Conservation (phyloP, 1,140 invertebrate genomes). For the Cherax quadricarinatus region DNA sequence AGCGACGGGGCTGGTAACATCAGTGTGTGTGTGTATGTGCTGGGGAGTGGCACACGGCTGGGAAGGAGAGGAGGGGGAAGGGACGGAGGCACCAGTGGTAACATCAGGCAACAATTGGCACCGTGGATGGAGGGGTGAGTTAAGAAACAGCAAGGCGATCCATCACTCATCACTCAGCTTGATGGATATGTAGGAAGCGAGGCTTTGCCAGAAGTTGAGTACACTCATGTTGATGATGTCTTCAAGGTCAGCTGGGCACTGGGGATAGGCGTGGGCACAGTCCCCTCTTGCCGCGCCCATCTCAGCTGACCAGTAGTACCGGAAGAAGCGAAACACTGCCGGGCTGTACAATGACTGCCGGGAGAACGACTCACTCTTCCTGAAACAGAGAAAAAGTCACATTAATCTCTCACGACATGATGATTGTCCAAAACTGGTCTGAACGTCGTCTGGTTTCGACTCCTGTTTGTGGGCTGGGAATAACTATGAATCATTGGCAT, state of each 20-base stretch:
- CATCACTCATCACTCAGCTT: conserved; percentile 62
- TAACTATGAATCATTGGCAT: no score
- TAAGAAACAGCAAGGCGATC: neutral
- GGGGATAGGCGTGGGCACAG: conserved; percentile 44
- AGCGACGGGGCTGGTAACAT: conserved; percentile 62
- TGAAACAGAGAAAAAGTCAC: conserved; percentile 22
- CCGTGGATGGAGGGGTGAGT: neutral
- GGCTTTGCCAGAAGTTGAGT: conserved; percentile 61
- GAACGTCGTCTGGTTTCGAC: no score
- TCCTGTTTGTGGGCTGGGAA: no score
- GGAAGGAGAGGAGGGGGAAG: neutral
- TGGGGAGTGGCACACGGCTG: neutral
- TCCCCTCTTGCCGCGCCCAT: conserved; percentile 41
- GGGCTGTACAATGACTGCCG: conserved; percentile 13
- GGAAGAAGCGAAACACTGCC: conserved; percentile 58
- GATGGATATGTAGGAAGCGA: conserved; percentile 54
- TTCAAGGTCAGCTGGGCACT: conserved; percentile 47
- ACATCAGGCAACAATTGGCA: conserved; percentile 12
- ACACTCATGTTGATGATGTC: conserved; percentile 66
- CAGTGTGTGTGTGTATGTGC: neutral
- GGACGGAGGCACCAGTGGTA: conserved; percentile 10
- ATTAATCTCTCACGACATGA: neutral
- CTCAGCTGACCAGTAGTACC: conserved; percentile 64
- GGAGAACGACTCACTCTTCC: conserved; percentile 57
- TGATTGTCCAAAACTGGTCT: no score